Evolutionary conservation across 2,888 invertebrate genomes (phyloP), one percentile per base, ranked within the genome.

Genomic region (Galerucella nymphaeae): DNA sequence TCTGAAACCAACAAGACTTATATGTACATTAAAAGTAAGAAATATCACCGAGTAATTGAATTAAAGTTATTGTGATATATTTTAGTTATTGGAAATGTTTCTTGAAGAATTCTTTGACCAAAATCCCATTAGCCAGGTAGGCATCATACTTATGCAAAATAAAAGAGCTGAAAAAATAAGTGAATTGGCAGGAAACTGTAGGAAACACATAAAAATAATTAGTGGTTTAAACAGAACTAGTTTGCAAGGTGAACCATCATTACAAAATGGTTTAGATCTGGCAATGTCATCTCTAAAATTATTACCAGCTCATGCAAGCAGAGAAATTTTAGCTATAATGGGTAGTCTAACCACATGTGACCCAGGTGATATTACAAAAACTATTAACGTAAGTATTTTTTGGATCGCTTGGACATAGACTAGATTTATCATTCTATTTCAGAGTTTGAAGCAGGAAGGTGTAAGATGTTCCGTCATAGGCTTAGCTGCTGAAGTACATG

Each of bases 21-120:
- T 95, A 4, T 96, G 97, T 82, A 93, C 96, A 5, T 84, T 96
- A 2, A 98, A 97, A 90, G 96, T 96, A 85, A 66, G 68, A 76
- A 53, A 16, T 70, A 45, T 67, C 55, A 48, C 50, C 14, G 62
- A 66, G 14, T 66, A 11, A 45, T 13, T 20, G n/a, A 20, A 14
- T 45, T 13, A 38, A 14, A 55, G 18, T 64, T 68, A 18, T 16
- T 30, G 10, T 16, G 13, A 45, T 30, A 4, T 41, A 62, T 68
- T 62, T 68, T 70, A 97, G 96, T 88, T 98, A 14, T 85, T 99
- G 74, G 96, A 97, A 87, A 91, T 93, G 77, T 99, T 99, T 86
- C 92, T 99, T 72, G 96, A 97, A 80, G 98, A 98, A 85, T 99
- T 96, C 85, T 98, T 99, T 86, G 98, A 99, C 87, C 97, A 98